Conservation (phyloP, 2,113 vertebrate genomes). For the Apus apus region DNA sequence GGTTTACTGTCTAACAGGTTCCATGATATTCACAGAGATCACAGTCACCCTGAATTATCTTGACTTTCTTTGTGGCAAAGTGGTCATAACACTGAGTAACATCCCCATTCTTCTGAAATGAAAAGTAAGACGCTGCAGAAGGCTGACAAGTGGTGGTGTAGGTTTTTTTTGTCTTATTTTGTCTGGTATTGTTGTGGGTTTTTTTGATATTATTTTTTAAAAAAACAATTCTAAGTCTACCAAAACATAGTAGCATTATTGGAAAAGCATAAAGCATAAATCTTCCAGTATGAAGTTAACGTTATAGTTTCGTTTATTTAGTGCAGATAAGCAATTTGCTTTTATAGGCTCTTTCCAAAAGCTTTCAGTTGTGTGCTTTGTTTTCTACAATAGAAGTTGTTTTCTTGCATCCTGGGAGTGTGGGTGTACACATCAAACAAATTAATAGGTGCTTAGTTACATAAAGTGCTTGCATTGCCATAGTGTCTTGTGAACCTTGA, state of each 20-base stretch:
- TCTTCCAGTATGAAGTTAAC: not conserved
- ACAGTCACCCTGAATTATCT: not conserved
- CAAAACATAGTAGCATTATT: not conserved
- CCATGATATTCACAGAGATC: not conserved
- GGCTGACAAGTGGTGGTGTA: not conserved
- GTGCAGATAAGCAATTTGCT: not conserved
- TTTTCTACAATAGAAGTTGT: not conserved
- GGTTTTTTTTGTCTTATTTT: not conserved
- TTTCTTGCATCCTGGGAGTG: not conserved
- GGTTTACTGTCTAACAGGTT: not conserved
- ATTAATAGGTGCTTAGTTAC: not conserved
- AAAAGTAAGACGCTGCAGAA: not conserved
- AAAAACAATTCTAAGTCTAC: not conserved
- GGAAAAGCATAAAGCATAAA: not conserved
- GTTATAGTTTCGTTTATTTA: not conserved
- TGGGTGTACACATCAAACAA: not conserved
- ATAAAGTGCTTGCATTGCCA: conserved; percentile 3
- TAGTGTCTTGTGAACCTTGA: not conserved
- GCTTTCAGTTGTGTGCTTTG: not conserved
- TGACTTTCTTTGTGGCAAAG: not conserved
- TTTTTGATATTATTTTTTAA: not conserved
- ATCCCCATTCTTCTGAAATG: not conserved
- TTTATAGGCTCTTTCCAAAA: not conserved
- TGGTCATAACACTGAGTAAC: not conserved
- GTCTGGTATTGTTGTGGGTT: no score